Base-by-base conservation (phyloP, 2,888 invertebrate genomes). In the Trichacis sp. region DNA sequence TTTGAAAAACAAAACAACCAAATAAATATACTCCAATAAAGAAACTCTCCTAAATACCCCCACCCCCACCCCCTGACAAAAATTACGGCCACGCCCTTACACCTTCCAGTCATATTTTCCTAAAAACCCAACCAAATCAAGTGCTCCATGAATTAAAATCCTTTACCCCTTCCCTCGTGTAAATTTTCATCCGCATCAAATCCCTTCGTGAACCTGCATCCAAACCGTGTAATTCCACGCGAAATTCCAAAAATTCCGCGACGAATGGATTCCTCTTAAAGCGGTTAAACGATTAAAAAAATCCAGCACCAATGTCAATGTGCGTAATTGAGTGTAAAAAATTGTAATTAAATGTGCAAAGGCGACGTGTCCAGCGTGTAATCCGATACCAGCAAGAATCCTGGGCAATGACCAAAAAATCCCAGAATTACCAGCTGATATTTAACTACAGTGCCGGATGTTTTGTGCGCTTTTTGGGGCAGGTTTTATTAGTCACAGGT, bases 401-500 rank as follows among this genome's bases (percentile, higher is more conserved):
- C 94, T 93, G 94, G 91, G 92, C 76, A 86, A 83, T 84, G 82
- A 85, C 85, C 24, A 24, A 24, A 86, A 79, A 82, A 88, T 88
- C 93, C 93, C 94, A 94, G 93, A 95, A 96, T 96, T 97, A 96
- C 96, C 95, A 95, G 95, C 95, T 97, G 96, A 97, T 97, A 97
- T 96, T 96, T 93, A 89, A 88, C 87, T 87, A 85, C 83, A 78
- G 68, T 70, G 79, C 81, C 80, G 73, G 79, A 78, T 76, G 73
- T 59, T 70, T 68, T 70, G 76, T 77, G 76, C 75, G 68, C 68
- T 68, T 68, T 68, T 65, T 66, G 54, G 67, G 56, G 64, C 60
- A 51, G 75, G 83, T 83, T 40, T 9, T 36, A 40, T 40, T 83
- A 84, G 82, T 82, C 79, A 82, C 81, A 81, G 70, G 63, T 72